phyloP scores from a whole-genome alignment of 2,797 vertebrate genomes.

The Varecia variegata region DNA sequence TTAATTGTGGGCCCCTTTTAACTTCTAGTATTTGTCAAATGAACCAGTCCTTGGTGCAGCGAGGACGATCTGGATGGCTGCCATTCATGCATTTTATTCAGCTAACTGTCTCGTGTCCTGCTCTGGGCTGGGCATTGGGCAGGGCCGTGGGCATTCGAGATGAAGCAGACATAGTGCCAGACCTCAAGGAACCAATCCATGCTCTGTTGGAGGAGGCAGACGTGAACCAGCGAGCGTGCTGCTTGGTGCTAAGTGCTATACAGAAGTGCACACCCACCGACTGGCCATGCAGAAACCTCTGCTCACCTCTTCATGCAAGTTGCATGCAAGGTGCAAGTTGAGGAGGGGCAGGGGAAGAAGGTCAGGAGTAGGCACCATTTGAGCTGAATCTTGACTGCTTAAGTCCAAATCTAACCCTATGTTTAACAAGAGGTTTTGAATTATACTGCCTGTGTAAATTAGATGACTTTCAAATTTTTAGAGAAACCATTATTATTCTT shows the following conservation, averaged over 20 bases:
- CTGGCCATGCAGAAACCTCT: neutral
- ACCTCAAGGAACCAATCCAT: neutral
- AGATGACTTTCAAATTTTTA: neutral
- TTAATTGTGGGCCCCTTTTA: neutral
- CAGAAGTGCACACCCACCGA: neutral
- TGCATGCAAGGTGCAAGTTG: neutral
- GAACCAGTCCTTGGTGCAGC: neutral
- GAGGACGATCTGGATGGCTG: neutral
- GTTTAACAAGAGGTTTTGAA: neutral
- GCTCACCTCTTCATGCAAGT: neutral
- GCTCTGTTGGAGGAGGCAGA: neutral
- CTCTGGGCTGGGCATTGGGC: neutral
- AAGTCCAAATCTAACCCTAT: neutral
- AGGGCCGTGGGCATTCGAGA: neutral
- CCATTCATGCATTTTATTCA: neutral
- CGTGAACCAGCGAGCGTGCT: fast-evolving
- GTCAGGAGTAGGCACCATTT: neutral
- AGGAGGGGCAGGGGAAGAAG: neutral
- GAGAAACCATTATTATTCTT: neutral
- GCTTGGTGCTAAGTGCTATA: neutral
- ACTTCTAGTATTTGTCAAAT: neutral
- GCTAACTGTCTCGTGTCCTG: neutral
- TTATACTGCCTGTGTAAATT: neutral
- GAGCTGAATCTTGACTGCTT: neutral
- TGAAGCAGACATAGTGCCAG: neutral